Evolutionary conservation across 92 coral and sea anemone genomes (phyloP).

Genomic region (Umimayanthus chanpuru): DNA sequence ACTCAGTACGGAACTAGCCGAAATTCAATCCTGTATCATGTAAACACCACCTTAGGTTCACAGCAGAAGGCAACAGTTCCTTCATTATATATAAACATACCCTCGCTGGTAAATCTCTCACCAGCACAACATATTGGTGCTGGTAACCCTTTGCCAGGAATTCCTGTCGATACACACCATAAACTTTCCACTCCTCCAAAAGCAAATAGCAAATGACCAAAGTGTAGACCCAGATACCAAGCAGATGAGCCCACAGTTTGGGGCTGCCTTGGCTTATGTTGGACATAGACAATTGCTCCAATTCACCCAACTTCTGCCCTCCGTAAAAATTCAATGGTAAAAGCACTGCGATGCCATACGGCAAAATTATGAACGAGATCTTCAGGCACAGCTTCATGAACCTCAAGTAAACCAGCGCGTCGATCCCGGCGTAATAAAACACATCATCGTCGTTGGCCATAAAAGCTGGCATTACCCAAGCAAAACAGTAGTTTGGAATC

Average conservation of each 20-base stretch:
- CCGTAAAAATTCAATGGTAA: constrained; percentile 86
- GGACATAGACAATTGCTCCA: constrained; percentile 78
- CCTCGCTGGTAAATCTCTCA: constrained; percentile 88
- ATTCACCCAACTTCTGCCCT: constrained; percentile 49
- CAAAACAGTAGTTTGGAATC: constrained; percentile 80
- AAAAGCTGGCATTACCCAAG: constrained; percentile 89
- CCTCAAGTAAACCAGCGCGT: constrained; percentile 86
- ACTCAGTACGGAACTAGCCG: too few species aligned
- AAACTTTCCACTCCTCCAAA: constrained; percentile 82
- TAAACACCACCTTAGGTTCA: too few species aligned
- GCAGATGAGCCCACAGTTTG: constrained; percentile 87
- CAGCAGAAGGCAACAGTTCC: neutral
- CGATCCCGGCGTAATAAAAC: constrained; percentile 85
- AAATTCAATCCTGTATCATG: too few species aligned
- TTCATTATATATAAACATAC: constrained; percentile 38
- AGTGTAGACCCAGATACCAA: constrained; percentile 89
- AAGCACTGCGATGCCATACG: constrained; percentile 85
- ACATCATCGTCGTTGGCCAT: constrained; percentile 86
- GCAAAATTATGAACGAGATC: constrained; percentile 78
- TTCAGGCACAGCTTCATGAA: constrained; percentile 76
- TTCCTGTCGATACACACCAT: constrained; percentile 80
- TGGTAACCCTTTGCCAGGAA: constrained; percentile 72
- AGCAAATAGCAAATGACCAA: constrained; percentile 77
- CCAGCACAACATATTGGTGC: constrained; percentile 81
- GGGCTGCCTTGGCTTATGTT: constrained; percentile 64